Base-by-base conservation (phyloP, 1,140 invertebrate species). In the Aphaenogaster floridana region DNA sequence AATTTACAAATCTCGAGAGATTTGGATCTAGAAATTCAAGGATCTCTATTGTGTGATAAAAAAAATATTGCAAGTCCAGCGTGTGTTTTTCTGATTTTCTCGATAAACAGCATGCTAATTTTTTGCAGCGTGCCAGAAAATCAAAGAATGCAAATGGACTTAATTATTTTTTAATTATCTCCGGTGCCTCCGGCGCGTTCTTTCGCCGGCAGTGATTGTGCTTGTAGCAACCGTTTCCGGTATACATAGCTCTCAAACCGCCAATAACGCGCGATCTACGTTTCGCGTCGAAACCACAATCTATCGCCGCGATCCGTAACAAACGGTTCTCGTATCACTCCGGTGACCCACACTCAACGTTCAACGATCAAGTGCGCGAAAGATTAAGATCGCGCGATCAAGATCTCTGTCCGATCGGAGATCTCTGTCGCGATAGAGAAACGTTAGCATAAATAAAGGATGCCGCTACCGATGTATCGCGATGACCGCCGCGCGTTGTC, bases 331-430 rank as follows among this genome's bases (percentile, higher is more conserved):
- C 36, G 3, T 13, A 28, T 57, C 15, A 34, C 5, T 39, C 77
- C 15, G n/a, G 28, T 36, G 13, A 63, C 21, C 4, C 28, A 42
- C 13, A n/a, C 48, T 80, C 5, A 8, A 45, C 39, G 21, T 59
- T 83, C 42, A 74, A 83, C 80, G 57, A 76, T 84, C 69, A 76
- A 74, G 80, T 61, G 45, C 36, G 39, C 9, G 54, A n/a, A 45
- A 61, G 42, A 63, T 74, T 61, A 11, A 3, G 36, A 54, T 69
- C 34, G 69, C 3, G 15, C n/a, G 80, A 83, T 74, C 54, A 34
- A 59, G 42, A 69, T 69, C 9, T 61, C n/a, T 13, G 17, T 8
- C 4, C 28, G 52, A 36, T 15, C 42, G 42, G 36, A 76, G 54
- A 59, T 76, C 7, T 42, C 54, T 50, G 13, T n/a, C 34, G 76